Evolutionary conservation across 2,113 vertebrate genomes (phyloP), one percentile per base, ranked within the genome.

Genomic region (Colistium nudipinnis): DNA sequence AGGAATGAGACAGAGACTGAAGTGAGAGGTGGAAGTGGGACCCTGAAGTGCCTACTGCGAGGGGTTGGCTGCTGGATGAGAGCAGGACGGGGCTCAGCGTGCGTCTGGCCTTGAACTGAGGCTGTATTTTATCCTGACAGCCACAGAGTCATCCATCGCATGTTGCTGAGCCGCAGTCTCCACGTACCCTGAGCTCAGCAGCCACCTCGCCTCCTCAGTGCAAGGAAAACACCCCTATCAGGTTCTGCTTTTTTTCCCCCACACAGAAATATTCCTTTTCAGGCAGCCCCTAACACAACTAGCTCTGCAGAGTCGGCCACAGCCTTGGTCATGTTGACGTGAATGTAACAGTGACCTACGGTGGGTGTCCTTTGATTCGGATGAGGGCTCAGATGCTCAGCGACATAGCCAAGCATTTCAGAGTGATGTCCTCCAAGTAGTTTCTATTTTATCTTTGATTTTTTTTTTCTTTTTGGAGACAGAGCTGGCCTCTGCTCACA

Each of bases 31-130:
- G 62, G 68, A 48, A 85, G 86, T 83, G 80, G 84, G 91, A 90
- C 88, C 88, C 83, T 87, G 88, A 93, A 87, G 91, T 92, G 66
- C 33, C 87, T 92, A 83, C 85, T 75, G 84, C 81, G 59, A 87
- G 88, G 59, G 78, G 86, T 87, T 76, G 59, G 81, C 78, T 76
- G 75, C 72, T 80, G 78, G 70, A 77, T 83, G 81, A 86, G 65
- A 63, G 57, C 71, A 51, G 70, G 80, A 65, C 77, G 27, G 47
- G 55, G 56, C 67, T 79, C 57, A 20, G 33, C 74, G 75, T 71
- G 62, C 57, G 63, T 49, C 78, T 88, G 87, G 90, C 90, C 91
- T 91, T 89, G 89, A 86, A 87, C 78, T 63, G 71, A 83, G 73
- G 82, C 87, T 84, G 47, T 89, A 84, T 90, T 89, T 89, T 80